Conservation (phyloP, 2,888 invertebrate genomes). For the Oasisia sp. region DNA sequence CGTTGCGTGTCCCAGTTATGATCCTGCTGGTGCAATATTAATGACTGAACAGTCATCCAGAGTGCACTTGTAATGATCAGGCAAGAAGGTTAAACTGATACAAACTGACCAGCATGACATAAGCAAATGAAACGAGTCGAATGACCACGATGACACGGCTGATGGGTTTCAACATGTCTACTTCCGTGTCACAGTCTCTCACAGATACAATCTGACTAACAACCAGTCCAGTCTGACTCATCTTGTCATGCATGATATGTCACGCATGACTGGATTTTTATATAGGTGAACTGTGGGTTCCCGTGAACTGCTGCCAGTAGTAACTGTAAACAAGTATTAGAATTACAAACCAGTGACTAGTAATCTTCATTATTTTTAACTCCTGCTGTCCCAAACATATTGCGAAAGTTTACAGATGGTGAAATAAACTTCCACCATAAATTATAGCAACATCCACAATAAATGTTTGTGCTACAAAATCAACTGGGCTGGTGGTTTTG, state of each 20-base stretch:
- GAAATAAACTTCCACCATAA: too few relatives aligned
- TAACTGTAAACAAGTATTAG: not conserved
- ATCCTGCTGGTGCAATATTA: not conserved
- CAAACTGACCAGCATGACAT: not conserved
- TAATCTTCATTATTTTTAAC: not conserved
- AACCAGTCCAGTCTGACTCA: not conserved
- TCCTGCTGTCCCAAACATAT: not conserved
- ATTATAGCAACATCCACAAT: too few relatives aligned
- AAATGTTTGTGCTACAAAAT: too few relatives aligned
- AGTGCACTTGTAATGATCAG: not conserved
- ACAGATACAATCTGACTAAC: not conserved
- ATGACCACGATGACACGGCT: not conserved
- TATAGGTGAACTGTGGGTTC: not conserved
- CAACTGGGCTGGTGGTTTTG: too few relatives aligned
- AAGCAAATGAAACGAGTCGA: not conserved
- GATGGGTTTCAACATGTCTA: not conserved
- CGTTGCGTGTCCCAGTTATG: not conserved
- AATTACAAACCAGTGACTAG: not conserved
- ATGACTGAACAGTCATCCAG: not conserved
- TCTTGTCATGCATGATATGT: not conserved
- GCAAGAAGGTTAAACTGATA: not conserved
- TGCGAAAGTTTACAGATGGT: too few relatives aligned
- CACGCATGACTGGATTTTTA: not conserved
- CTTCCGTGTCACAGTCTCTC: not conserved
- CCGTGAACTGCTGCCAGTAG: not conserved